Evolutionary conservation across 1,140 invertebrate genomes (phyloP).

Genomic region (Rhagoletis zephyria): DNA sequence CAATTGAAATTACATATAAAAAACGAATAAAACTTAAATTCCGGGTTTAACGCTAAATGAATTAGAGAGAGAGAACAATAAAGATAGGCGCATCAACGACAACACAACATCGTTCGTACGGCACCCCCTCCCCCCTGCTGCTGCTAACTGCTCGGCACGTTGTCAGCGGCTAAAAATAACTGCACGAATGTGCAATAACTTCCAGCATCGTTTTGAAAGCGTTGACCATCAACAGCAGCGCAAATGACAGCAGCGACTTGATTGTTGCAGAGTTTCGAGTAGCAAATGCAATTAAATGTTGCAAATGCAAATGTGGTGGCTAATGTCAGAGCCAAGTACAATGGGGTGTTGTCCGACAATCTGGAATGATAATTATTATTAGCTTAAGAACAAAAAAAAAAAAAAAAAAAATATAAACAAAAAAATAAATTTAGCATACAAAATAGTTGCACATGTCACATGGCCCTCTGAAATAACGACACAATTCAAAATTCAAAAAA

Average conservation of each 20-base stretch:
- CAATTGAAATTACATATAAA: too few relatives aligned
- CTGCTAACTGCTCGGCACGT: neutral
- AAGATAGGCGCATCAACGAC: neutral
- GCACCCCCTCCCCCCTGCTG: too few relatives aligned
- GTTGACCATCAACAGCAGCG: slow-evolving; percentile 24
- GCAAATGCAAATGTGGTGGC: neutral
- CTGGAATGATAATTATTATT: neutral
- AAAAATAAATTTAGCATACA: neutral
- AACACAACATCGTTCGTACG: neutral
- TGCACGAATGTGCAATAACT: slow-evolving; percentile 39
- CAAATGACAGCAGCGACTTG: neutral
- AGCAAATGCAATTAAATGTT: slow-evolving; percentile 34
- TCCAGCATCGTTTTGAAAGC: neutral
- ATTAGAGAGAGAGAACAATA: neutral
- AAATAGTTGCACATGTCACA: neutral
- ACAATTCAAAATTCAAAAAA: neutral
- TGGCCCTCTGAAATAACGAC: too few relatives aligned
- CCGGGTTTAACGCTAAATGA: neutral
- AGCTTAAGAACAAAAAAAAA: neutral
- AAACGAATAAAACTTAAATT: too few relatives aligned
- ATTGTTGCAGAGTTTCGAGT: slow-evolving; percentile 13
- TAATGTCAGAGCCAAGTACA: neutral
- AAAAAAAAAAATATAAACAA: neutral
- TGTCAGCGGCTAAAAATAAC: slow-evolving; percentile 27
- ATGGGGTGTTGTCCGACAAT: neutral